Evolutionary conservation across 2,888 invertebrate species (phyloP), one percentile per base, ranked within the genome.

Genomic region (Caenorhabditis sp.): DNA sequence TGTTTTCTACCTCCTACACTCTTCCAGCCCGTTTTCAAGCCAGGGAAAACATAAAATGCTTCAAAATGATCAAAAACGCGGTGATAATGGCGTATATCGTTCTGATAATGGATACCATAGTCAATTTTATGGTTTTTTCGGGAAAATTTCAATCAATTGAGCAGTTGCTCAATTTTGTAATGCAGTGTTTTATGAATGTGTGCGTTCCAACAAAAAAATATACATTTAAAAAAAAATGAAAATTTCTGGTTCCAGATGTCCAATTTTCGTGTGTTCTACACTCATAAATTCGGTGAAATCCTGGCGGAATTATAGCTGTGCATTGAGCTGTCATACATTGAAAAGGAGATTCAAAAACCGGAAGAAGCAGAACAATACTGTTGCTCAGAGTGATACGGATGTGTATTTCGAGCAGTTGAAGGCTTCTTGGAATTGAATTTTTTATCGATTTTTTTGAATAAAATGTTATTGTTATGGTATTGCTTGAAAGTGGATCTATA

Each of bases 11-110:
- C 13, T 13, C 32, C 2, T 61, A 61, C 44, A 61, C 61, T 4
- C 26, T 61, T 24, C 44, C 61, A 18, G 44, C 44, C 13, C 22
- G 61, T 2, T 61, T 44, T 44, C 61, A 61, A 24, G 61, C 61
- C 4, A 35, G 26, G 24, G 61, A 61, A 13, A 61, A 61, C 24
- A 44, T 37, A 6, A 61, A 32, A 44, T 60, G 37, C 9, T 35
- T 35, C 20, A 37, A n/a, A 32, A 60, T 24, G 40, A 44, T 44
- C 22, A 9, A 2, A 13, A 61, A 44, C 2, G 40, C 13, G 1
- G 24, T 61, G 11, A 24, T 24, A 24, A 2, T 9, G 24, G 24
- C 24, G 6, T 40, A 2, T 13, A 6, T 40, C 2, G 40, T 40
- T 40, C 6, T 40, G 11, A 11, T 40, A 11, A 13, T 11, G 13